Base-by-base conservation (phyloP, 2,113 vertebrate genomes). In the Mus pahari region DNA sequence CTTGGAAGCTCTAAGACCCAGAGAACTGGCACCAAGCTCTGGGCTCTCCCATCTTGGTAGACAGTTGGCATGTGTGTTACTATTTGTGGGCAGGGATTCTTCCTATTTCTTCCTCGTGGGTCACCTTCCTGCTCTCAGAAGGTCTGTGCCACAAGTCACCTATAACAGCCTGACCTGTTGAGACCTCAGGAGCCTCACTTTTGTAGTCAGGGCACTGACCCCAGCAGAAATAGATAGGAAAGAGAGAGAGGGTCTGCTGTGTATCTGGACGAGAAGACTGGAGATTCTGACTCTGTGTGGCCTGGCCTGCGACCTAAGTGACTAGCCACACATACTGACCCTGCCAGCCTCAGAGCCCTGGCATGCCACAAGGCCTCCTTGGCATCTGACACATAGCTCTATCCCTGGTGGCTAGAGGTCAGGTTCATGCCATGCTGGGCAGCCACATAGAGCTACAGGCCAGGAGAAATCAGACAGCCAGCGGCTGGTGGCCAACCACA, bases 271-370 rank as follows among this genome's bases (percentile, higher is more conserved):
- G 0, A 16, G 81, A 33, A 42, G 24, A 16, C 12, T 31, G n/a
- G 26, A 1, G 2, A 60, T 74, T 31, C n/a, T 19, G 45, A 75
- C 70, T 36, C 39, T 8, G 1, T 28, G 64, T 58, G 5, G 0
- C 1, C 6, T 1, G 13, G 68, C 22, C 3, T 2, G 5, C 1
- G 1, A 19, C 31, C 26, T 16, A 26, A 7, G 3, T 36, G 60
- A 53, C 26, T 6, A 10, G 2, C 74, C 53, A 45, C 31, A 50
- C 1, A 39, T 1, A 4, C 66, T 84, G 31, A 33, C 66, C 33
- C 39, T 62, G 71, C 36, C 55, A 12, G 33, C 26, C 86, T 66
- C 68, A 12, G 19, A 74, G 33, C 42, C 86, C 50, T 73, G 11
- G 17, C 86, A 50, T 13, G 42, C 24, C 86, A 39, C 3, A 13